These are phyloP conservation scores for Hydroisotoma schaefferi DNA, from an alignment of 2,888 invertebrate species.

Conservation along the genomic window DNA sequence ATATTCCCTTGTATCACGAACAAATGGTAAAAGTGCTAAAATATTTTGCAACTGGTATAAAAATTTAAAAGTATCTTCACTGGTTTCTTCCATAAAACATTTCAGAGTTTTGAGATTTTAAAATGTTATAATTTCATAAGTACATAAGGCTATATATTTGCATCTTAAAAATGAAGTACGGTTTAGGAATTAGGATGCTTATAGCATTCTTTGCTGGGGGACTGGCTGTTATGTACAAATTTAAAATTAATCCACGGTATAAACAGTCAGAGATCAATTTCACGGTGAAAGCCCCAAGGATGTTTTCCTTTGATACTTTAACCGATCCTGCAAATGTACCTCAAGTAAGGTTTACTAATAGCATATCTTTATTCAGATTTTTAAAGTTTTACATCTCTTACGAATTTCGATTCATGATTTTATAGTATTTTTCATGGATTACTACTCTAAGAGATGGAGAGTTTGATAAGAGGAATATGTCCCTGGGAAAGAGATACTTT, in stretches of 20 bases:
- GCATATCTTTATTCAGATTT: background rate
- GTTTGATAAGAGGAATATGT: slow-evolving; percentile 38
- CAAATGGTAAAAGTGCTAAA: too few species aligned
- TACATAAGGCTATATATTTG: background rate
- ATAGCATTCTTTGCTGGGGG: slow-evolving; percentile 43
- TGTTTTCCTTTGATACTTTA: slow-evolving; percentile 40
- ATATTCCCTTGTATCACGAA: too few species aligned
- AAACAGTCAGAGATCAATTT: slow-evolving; percentile 40
- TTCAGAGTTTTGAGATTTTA: too few species aligned
- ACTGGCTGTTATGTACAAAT: slow-evolving; percentile 42
- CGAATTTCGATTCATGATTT: background rate
- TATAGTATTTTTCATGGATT: slow-evolving; percentile 46
- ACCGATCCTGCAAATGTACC: slow-evolving; percentile 41
- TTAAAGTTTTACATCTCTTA: background rate
- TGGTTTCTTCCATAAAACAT: too few species aligned
- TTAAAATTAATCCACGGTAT: slow-evolving; percentile 31
- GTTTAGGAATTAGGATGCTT: slow-evolving; percentile 41
- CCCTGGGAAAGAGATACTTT: slow-evolving; percentile 42
- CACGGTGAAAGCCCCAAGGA: slow-evolving; percentile 34
- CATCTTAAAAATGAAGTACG: slow-evolving; percentile 46
- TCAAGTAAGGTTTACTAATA: slow-evolving; percentile 24
- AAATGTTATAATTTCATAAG: background rate
- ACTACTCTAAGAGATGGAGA: slow-evolving; percentile 24
- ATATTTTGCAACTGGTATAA: too few species aligned
- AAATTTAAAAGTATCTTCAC: too few species aligned